These are phyloP conservation scores for Drosophila malerkotliana DNA, from an alignment of 1,140 invertebrate species.

Conservation along the genomic window DNA sequence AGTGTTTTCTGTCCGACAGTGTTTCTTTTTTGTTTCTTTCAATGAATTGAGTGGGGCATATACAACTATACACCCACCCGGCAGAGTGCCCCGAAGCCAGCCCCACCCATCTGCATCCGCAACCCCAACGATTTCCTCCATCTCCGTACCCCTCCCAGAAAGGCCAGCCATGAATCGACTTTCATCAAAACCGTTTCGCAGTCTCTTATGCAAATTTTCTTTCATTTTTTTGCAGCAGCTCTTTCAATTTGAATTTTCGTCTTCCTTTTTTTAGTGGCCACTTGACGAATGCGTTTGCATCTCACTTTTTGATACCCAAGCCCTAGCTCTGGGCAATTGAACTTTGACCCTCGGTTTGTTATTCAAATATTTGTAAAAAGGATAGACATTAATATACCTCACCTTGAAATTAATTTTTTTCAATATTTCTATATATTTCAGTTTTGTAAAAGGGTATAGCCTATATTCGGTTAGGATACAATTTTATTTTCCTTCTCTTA, in stretches of 20 bases:
- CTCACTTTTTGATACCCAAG: slow-evolving; percentile 35
- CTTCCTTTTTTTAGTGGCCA: slow-evolving; percentile 45
- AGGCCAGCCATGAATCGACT: slow-evolving; percentile 53
- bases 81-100: not conserved
- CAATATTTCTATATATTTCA: not conserved
- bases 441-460: not conserved
- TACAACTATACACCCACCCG: slow-evolving; percentile 7
- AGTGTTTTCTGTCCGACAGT: slow-evolving; percentile 62
- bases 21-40: slow-evolving; percentile 49
- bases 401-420: not conserved
- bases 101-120: not conserved
- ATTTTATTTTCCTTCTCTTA: not conserved
- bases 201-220: slow-evolving; percentile 51
- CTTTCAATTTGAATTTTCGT: slow-evolving; percentile 45
- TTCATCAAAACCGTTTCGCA: slow-evolving; percentile 57
- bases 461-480: not conserved
- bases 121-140: slow-evolving; percentile 8
- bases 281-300: slow-evolving; percentile 51
- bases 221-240: slow-evolving; percentile 26
- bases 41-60: slow-evolving; percentile 60
- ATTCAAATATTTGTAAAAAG: not conserved
- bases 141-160: not conserved
- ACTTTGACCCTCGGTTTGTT: slow-evolving; percentile 8
- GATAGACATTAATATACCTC: not conserved
- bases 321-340: slow-evolving; percentile 11